Base-by-base conservation (phyloP, 2,888 invertebrate genomes). In the Artemia sinica region DNA sequence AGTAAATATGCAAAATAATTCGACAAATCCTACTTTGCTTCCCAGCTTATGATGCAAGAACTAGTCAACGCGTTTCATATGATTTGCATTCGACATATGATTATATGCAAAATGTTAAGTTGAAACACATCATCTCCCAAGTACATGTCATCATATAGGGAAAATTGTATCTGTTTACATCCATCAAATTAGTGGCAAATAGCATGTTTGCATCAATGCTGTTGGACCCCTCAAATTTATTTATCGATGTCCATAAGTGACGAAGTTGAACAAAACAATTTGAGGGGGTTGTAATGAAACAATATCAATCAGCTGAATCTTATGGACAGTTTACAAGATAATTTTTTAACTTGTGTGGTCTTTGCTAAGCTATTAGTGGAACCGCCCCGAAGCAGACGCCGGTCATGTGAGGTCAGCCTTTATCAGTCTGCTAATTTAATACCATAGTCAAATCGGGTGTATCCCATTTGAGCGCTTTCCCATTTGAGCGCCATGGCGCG, bases 141-240 rank as follows among this genome's bases (percentile, higher is more conserved):
- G 14, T 28, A 58, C 18, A 58, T 58, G 63, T 58, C 63, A 58
- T 58, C 63, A 58, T 28, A 58, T 58, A 28, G n/a, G 63, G 14
- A n/a, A 28, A 58, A 18, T 58, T 58, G 63, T 11, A 58, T 58
- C 63, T 58, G 63, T 8, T n/a, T 58, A n/a, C 14, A 58, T 58
- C 63, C 14, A 58, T 58, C 63, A 58, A 58, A 28, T 58, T 58
- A 28, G 63, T 58, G 63, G 63, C 63, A 58, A 58, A 58, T 58
- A 58, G 63, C 63, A 58, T 58, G 63, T 58, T 58, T 28, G 28
- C 18, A 58, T 18, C 11, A 58, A 10, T 28, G 9, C 18, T 18
- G n/a, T 10, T 58, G 14, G 28, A 58, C 11, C 18, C 63, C 18
- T n/a, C 2, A 58, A 28, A n/a, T 28, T 58, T 58, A 58, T 58